A percentile compares a stretch with the other conserved stretches of the same genome.
Evolutionary conservation across 2,888 invertebrate genomes (phyloP).

Genomic region (Trachelus iudaicus): DNA sequence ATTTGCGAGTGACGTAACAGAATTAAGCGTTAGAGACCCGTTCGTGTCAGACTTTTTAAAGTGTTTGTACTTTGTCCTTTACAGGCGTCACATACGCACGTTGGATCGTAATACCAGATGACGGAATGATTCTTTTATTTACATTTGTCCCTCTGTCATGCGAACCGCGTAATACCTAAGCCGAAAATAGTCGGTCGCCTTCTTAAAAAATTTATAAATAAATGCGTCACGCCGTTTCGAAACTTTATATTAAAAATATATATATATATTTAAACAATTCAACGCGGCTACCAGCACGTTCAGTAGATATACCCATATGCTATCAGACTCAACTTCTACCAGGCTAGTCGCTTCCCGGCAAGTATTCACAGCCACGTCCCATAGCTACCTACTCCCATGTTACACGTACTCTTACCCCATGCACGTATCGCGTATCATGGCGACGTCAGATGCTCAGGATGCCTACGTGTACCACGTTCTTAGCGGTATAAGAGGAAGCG

Average conservation of each 20-base stretch:
- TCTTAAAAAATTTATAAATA: no score
- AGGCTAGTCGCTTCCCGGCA: neutral
- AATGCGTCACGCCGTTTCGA: no score
- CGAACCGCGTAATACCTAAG: neutral
- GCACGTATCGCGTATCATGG: slow-evolving; percentile 3
- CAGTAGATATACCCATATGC: neutral
- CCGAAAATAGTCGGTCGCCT: no score
- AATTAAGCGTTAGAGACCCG: neutral
- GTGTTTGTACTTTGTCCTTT: neutral
- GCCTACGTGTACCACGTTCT: neutral
- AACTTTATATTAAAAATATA: no score
- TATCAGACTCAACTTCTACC: neutral
- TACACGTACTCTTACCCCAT: neutral
- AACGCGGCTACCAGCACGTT: neutral
- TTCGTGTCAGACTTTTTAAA: neutral
- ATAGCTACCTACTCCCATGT: neutral
- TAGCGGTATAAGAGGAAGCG: neutral
- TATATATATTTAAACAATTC: no score
- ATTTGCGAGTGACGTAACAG: neutral
- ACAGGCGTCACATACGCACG: neutral
- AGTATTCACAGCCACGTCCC: neutral
- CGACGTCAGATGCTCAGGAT: neutral
- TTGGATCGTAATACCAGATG: neutral
- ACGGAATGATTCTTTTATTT: neutral
- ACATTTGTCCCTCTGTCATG: neutral